A percentile compares a stretch with the other conserved stretches of the same genome.
These are phyloP conservation scores for Limosa lapponica DNA, from an alignment of 2,797 vertebrate genomes.

Conservation along the genomic window DNA sequence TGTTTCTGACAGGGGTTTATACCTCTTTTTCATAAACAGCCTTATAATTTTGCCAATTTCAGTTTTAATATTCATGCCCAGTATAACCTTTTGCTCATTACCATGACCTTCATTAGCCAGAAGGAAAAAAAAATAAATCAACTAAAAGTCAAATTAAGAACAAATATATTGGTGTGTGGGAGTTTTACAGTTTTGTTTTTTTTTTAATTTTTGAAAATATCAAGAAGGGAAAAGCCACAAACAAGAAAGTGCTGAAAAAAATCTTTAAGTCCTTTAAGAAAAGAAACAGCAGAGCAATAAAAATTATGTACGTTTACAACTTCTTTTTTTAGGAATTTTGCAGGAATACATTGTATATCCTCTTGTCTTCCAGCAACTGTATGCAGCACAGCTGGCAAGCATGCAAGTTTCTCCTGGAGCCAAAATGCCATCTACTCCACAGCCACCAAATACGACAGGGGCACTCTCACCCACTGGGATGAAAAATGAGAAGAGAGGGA, in stretches of 20 bases:
- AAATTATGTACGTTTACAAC: background rate
- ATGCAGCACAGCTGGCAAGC: constrained; percentile 98
- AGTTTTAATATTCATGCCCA: background rate
- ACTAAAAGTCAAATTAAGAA: background rate
- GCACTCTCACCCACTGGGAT: constrained; percentile 94
- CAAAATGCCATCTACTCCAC: constrained; percentile 96
- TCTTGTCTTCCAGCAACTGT: constrained; percentile 92
- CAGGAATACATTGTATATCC: constrained; percentile 49
- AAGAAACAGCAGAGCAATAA: background rate
- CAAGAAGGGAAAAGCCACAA: background rate
- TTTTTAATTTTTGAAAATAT: background rate
- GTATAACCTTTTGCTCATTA: background rate
- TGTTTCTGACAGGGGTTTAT: background rate
- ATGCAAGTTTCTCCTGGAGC: constrained; percentile 99
- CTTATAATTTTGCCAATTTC: background rate
- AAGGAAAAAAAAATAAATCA: background rate
- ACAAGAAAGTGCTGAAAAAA: background rate
- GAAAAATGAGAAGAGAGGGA: constrained; percentile 98
- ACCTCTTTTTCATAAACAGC: background rate
- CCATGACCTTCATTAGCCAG: background rate
- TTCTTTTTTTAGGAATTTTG: constrained; percentile 12
- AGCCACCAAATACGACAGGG: constrained; percentile 90
- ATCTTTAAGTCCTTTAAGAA: background rate
- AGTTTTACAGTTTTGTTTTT: background rate
- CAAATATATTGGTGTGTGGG: background rate